Conservation (phyloP, 2,113 vertebrate genomes). For the Vulpes ferrilata region DNA sequence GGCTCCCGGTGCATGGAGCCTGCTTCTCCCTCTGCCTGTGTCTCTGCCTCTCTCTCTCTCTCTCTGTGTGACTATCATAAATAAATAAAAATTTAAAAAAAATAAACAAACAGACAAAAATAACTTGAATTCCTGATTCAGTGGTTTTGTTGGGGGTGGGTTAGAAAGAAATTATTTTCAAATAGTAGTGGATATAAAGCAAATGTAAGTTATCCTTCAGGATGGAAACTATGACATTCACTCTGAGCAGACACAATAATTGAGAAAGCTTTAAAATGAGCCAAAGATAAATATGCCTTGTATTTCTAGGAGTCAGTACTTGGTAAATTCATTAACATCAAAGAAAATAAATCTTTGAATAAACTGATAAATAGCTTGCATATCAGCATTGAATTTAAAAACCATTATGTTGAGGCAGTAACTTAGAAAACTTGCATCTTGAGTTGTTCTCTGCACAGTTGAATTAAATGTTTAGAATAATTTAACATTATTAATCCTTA, state of each 20-base stretch:
- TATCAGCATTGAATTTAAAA: constrained; percentile 13
- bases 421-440: neutral
- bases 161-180: constrained; percentile 10
- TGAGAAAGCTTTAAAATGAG: neutral
- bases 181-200: neutral
- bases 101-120: neutral
- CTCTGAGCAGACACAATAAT: neutral
- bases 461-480: constrained; percentile 27
- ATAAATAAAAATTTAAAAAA: too few species aligned
- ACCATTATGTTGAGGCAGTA: neutral
- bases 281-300: neutral
- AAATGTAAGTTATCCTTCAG: neutral
- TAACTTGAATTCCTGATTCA: neutral
- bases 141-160: neutral
- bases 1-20: too few species aligned
- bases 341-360: neutral
- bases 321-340: constrained; percentile 2
- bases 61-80: too few species aligned
- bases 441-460: neutral
- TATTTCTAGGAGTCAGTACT: neutral
- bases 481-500: neutral
- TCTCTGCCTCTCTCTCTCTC: too few species aligned
- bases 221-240: neutral
- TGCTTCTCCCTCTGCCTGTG: too few species aligned
- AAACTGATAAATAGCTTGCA: neutral